Evolutionary conservation across 2,113 vertebrate species (phyloP).

Genomic region (Percina caprodes): DNA sequence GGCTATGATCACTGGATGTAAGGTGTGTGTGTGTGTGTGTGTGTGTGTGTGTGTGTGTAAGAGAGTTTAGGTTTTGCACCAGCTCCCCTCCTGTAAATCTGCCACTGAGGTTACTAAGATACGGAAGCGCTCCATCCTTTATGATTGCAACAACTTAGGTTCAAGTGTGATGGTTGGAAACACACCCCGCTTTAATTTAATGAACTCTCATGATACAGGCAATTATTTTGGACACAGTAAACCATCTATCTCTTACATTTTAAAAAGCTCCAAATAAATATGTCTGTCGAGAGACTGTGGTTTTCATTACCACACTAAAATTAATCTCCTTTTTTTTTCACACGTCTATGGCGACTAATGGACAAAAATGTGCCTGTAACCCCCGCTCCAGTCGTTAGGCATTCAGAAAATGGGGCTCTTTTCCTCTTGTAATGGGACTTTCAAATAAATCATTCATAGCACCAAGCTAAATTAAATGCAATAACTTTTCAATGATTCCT

Average conservation of each 20-base stretch:
- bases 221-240: constrained; percentile 49
- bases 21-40: neutral
- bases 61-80: neutral
- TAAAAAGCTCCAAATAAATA: constrained; percentile 52
- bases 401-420: constrained; percentile 22
- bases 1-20: neutral
- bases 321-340: constrained; percentile 29
- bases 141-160: constrained; percentile 24
- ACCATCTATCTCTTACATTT: constrained; percentile 44
- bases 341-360: constrained; percentile 33
- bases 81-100: constrained; percentile 3
- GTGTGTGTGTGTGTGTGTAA: neutral
- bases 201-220: constrained; percentile 51
- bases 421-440: constrained; percentile 51
- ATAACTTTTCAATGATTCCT: constrained; percentile 55
- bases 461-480: constrained; percentile 59
- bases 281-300: constrained; percentile 25
- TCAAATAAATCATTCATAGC: constrained; percentile 65
- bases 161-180: constrained; percentile 34
- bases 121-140: constrained; percentile 22
- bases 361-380: constrained; percentile 23
- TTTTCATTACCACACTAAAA: constrained; percentile 54
- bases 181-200: constrained; percentile 24
- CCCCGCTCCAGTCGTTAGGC: constrained; percentile 9
- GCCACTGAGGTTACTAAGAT: constrained; percentile 23